These are phyloP conservation scores for Poecilus cupreus DNA, from an alignment of 2,888 invertebrate species.

Conservation along the genomic window DNA sequence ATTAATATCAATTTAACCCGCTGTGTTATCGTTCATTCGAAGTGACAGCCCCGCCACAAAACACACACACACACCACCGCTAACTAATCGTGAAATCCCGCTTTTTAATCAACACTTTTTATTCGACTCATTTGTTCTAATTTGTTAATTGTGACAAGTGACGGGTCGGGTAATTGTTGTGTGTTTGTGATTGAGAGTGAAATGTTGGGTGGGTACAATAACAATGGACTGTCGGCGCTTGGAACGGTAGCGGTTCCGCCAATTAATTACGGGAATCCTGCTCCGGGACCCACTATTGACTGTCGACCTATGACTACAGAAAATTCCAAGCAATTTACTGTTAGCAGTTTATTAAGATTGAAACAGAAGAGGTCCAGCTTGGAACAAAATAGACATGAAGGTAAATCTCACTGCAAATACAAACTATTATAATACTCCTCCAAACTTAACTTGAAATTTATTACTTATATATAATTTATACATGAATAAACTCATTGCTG, in stretches of 20 bases:
- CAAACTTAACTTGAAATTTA: too few relatives aligned
- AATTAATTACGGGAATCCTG: not conserved
- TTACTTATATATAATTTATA: too few relatives aligned
- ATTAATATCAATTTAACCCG: slow-evolving; percentile 70
- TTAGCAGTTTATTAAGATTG: slow-evolving; percentile 70
- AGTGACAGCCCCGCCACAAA: slow-evolving; percentile 15
- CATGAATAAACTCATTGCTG: too few relatives aligned
- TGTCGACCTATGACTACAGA: slow-evolving; percentile 63
- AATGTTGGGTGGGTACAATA: slow-evolving; percentile 54
- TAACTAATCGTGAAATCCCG: slow-evolving; percentile 31
- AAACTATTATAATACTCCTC: too few relatives aligned
- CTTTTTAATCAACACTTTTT: slow-evolving; percentile 5
- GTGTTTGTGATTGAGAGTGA: not conserved
- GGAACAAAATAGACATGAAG: slow-evolving; percentile 68
- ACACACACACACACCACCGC: not conserved
- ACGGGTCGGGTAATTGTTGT: not conserved
- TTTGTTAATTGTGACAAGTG: slow-evolving; percentile 11
- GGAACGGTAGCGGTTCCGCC: not conserved
- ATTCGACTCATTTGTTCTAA: slow-evolving; percentile 8
- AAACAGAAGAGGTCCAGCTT: slow-evolving; percentile 67
- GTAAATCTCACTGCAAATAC: too few relatives aligned
- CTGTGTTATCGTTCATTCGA: slow-evolving; percentile 36
- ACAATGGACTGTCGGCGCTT: slow-evolving; percentile 34
- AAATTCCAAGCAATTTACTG: slow-evolving; percentile 71
- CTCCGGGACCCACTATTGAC: slow-evolving; percentile 27